Conservation (phyloP, 2,888 invertebrate species). For the Nymphalis urticae region DNA sequence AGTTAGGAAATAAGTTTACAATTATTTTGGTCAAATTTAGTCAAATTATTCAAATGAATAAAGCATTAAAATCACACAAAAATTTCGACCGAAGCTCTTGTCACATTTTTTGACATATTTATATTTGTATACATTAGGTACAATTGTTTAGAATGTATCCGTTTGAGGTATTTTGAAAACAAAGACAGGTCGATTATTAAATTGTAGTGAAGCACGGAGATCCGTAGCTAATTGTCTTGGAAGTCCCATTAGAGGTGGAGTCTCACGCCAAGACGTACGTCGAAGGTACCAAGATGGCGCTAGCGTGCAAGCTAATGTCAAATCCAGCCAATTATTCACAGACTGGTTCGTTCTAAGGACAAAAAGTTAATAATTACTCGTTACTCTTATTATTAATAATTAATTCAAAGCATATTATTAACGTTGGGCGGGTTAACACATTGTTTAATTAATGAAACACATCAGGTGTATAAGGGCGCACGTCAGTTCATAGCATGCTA, state of each 20-base stretch:
- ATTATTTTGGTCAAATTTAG: too few relatives aligned
- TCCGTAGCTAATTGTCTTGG: conserved; percentile 57
- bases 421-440: too few relatives aligned
- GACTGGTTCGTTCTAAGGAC: conserved; percentile 39
- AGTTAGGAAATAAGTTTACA: too few relatives aligned
- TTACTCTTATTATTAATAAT: too few relatives aligned
- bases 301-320: conserved; percentile 58
- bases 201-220: conserved; percentile 57
- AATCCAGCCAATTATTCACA: conserved; percentile 55
- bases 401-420: too few relatives aligned
- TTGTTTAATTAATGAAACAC: too few relatives aligned
- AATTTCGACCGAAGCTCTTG: too few relatives aligned
- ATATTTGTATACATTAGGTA: neutral
- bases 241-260: conserved; percentile 53
- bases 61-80: too few relatives aligned
- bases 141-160: neutral
- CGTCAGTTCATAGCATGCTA: too few relatives aligned
- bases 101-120: too few relatives aligned
- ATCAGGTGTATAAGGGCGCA: too few relatives aligned
- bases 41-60: too few relatives aligned
- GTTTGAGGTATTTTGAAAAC: conserved; percentile 48
- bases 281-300: conserved; percentile 69
- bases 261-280: conserved; percentile 68
- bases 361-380: neutral
- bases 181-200: conserved; percentile 57